A percentile compares a stretch with the other conserved stretches of the same genome.
Conservation (phyloP, 2,113 vertebrate species). For the Lamprologus lemairii region DNA sequence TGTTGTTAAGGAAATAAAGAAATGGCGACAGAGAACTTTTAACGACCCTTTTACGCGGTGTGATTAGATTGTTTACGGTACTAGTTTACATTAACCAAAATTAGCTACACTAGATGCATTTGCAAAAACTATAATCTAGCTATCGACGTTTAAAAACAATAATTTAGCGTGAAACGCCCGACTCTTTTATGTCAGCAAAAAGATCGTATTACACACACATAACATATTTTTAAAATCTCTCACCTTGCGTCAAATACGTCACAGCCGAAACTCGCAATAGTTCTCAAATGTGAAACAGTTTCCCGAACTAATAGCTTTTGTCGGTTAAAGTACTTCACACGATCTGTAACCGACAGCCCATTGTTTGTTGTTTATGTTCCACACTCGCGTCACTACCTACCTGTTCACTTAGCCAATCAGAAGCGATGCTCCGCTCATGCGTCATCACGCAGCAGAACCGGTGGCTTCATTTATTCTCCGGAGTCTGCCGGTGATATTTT, state of each 20-base stretch:
- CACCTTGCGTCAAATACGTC: background rate
- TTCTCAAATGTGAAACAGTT: background rate
- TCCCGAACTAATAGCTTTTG: background rate
- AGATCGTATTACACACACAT: background rate
- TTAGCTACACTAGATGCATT: background rate
- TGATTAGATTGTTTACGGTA: background rate
- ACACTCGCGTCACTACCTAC: background rate
- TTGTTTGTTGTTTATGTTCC: background rate
- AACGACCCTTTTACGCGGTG: background rate
- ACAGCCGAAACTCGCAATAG: background rate
- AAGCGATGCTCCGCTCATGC: background rate
- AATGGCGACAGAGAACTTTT: background rate
- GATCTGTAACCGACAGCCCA: background rate
- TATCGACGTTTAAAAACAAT: background rate
- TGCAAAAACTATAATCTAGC: background rate
- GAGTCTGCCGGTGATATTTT: background rate
- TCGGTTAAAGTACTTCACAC: background rate
- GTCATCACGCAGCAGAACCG: background rate
- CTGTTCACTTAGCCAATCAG: slow-evolving; percentile 27
- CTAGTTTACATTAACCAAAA: background rate
- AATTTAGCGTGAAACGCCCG: background rate
- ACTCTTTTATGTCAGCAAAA: background rate
- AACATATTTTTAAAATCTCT: background rate
- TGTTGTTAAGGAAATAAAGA: background rate
- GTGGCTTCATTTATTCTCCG: background rate